Evolutionary conservation across 2,113 vertebrate species (phyloP), one percentile per base, ranked within the genome.

Genomic region (Nerophis ophidion): DNA sequence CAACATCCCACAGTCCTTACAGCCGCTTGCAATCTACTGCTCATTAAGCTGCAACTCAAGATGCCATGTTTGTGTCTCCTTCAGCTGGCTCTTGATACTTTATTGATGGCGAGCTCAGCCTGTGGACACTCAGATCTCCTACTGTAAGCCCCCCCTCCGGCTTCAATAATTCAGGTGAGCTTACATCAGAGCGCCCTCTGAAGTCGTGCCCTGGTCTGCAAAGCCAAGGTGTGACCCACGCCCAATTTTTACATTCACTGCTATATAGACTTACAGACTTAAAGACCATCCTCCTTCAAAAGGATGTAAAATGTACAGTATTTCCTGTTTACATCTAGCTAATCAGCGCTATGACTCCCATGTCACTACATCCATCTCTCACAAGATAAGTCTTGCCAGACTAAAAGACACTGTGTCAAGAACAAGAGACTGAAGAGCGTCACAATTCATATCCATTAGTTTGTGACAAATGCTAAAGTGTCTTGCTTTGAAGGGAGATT

Each of bases 161-260:
- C 35, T 78, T 88, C 74, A 89, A 90, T 87, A 81, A 87, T 87
- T 84, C 61, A 88, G 70, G 63, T 17, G 8, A 3, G 61, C 76
- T 87, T 83, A 83, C 87, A 84, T 85, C 78, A 82, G 40, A n/a
- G 38, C 57, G 48, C 52, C 73, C 64, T 82, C 66, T 77, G 64
- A 78, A 77, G 56, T 74, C 66, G 17, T 61, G 52, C 57, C 57
- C 68, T 68, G 5, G n/a, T 67, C 70, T 76, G 68, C 72, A 82
- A 81, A 75, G 75, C 26, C 38, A 48, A 61, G 72, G 69, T 48
- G 66, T 63, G 56, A 51, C 67, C 65, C 64, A 48, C 7, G 19
- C 50, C 1, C n/a, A 4, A 33, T 46, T 48, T 65, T 83, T 76
- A 81, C 51, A 82, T 71, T 61, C 68, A 59, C 53, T 3, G 8